phyloP scores from a whole-genome alignment of 2,797 vertebrate genomes.

The Coluber constrictor region DNA sequence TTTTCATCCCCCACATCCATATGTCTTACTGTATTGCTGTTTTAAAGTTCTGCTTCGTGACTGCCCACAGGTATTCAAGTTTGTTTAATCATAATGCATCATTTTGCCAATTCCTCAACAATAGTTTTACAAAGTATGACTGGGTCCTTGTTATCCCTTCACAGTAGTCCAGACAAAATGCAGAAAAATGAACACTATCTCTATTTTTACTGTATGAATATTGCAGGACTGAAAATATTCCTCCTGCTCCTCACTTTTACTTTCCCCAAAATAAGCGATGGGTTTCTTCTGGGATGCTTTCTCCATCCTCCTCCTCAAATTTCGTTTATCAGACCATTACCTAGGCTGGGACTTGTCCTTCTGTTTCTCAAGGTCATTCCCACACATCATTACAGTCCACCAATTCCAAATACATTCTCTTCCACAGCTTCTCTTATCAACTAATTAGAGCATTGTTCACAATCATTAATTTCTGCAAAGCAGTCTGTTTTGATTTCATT shows the following conservation, averaged over 20 bases:
- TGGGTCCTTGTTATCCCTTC: neutral
- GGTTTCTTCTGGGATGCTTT: neutral
- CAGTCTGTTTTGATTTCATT: neutral
- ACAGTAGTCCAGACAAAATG: neutral
- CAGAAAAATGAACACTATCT: neutral
- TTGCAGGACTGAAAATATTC: neutral
- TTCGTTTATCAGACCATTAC: neutral
- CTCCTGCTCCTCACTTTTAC: neutral
- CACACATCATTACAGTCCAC: neutral
- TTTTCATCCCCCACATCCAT: slow-evolving; percentile 13
- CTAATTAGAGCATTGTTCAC: neutral
- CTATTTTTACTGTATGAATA: neutral
- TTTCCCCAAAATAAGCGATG: neutral
- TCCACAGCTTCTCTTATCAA: neutral
- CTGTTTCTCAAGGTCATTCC: neutral
- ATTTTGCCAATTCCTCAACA: neutral
- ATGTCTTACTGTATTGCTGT: neutral
- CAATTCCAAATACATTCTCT: neutral
- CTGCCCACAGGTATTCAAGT: slow-evolving; percentile 6
- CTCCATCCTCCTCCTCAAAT: neutral
- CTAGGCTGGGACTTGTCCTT: neutral
- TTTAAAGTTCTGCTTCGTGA: slow-evolving; percentile 10
- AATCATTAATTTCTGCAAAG: neutral
- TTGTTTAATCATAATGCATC: neutral
- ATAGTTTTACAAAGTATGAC: neutral